Percentiles rank a stretch among this genome's conserved stretches.
These are phyloP conservation scores for Pituophis catenifer DNA, from an alignment of 2,113 vertebrate genomes.

Conservation along the genomic window DNA sequence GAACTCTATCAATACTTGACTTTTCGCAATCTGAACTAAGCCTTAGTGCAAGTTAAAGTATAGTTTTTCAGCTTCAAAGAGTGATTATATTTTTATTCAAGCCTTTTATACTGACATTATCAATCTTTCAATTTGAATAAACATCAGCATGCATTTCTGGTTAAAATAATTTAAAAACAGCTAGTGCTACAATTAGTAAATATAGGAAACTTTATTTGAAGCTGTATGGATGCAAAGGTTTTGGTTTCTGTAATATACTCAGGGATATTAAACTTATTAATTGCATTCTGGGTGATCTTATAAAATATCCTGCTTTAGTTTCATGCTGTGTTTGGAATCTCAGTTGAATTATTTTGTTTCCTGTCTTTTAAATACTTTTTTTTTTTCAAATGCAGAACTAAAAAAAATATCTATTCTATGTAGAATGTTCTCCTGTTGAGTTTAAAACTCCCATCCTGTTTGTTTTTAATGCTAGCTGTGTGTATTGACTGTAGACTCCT, in stretches of 20 bases:
- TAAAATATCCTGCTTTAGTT: conserved; percentile 10
- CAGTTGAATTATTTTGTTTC: neutral
- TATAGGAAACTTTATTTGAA: conserved; percentile 26
- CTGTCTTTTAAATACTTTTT: neutral
- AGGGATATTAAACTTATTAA: conserved; percentile 17
- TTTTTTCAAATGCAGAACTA: neutral
- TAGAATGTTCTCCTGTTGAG: neutral
- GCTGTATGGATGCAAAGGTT: conserved; percentile 33
- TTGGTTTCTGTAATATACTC: neutral
- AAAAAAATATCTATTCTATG: neutral
- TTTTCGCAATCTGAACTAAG: conserved; percentile 11
- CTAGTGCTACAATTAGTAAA: conserved; percentile 40
- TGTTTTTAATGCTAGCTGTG: neutral
- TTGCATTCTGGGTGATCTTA: conserved; percentile 26
- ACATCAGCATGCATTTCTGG: conserved; percentile 35
- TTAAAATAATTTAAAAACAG: conserved; percentile 37
- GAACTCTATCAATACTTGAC: conserved; percentile 30
- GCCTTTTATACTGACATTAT: conserved; percentile 30
- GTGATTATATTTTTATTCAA: conserved; percentile 48
- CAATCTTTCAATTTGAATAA: conserved; percentile 31
- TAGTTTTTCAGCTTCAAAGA: conserved; percentile 27
- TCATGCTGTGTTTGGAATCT: neutral
- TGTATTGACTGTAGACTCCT: neutral
- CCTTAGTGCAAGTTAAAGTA: neutral
- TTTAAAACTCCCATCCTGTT: neutral